Percentiles rank a stretch among this genome's conserved stretches.
These are phyloP conservation scores for Imbricaverruca yamaguchii DNA, from an alignment of 2,888 invertebrate species.

Conservation along the genomic window DNA sequence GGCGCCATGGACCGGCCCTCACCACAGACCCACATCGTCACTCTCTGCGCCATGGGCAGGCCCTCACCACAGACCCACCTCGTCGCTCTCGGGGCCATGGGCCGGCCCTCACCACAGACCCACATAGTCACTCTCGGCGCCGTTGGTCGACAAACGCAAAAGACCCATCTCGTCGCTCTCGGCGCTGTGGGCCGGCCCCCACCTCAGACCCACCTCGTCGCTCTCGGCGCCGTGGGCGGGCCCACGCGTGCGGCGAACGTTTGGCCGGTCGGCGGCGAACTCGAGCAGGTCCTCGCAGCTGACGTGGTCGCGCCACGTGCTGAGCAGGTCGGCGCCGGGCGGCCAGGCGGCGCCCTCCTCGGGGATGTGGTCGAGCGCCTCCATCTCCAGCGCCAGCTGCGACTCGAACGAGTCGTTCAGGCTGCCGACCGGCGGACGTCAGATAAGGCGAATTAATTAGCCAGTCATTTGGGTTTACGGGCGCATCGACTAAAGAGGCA, in stretches of 20 bases:
- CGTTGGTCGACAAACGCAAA: too few relatives aligned
- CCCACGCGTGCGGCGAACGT: slow-evolving; percentile 57
- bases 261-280: slow-evolving; percentile 75
- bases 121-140: too few relatives aligned
- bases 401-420: slow-evolving; percentile 49
- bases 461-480: too few relatives aligned
- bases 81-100: too few relatives aligned
- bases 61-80: too few relatives aligned
- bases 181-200: slow-evolving; percentile 61
- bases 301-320: slow-evolving; percentile 63
- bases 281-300: slow-evolving; percentile 85
- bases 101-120: too few relatives aligned
- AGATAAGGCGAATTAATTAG: too few relatives aligned
- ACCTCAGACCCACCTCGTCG: slow-evolving; percentile 65
- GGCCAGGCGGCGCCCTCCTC: slow-evolving; percentile 41
- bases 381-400: slow-evolving; percentile 54
- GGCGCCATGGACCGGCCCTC: slow-evolving; percentile 60
- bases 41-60: too few relatives aligned
- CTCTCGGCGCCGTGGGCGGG: slow-evolving; percentile 66
- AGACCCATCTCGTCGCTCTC: slow-evolving; percentile 61
- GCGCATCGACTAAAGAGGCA: too few relatives aligned
- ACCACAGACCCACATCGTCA: slow-evolving; percentile 33
- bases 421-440: slow-evolving; percentile 25
- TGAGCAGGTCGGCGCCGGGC: slow-evolving; percentile 33
- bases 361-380: slow-evolving; percentile 52